A percentile compares a stretch with the other conserved stretches of the same genome.
phyloP scores from a whole-genome alignment of 92 coral and sea anemone genomes.

The Parazoanthus atlanticus region DNA sequence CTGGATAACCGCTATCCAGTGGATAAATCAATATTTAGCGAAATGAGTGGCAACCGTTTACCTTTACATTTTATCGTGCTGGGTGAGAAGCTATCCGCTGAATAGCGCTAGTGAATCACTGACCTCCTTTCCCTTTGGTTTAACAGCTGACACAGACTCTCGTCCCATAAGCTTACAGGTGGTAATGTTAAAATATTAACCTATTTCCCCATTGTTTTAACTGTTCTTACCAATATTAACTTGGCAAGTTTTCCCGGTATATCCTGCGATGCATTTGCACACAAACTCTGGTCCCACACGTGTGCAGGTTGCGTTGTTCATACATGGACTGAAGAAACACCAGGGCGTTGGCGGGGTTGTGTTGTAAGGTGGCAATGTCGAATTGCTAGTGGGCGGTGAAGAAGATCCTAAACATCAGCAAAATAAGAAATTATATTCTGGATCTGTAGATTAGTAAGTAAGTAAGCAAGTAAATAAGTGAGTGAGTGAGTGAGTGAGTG shows the following conservation, averaged over 20 bases:
- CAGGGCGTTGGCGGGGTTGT: not conserved
- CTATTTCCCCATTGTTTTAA: not conserved
- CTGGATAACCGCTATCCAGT: too few species aligned
- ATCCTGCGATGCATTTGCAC: conserved; percentile 1
- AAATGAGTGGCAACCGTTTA: too few species aligned
- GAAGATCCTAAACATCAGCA: not conserved
- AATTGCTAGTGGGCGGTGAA: not conserved
- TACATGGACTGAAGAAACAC: conserved; percentile 7
- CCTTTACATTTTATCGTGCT: too few species aligned
- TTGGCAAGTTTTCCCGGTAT: not conserved
- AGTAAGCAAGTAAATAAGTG: not conserved
- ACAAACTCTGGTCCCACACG: conserved; percentile 2
- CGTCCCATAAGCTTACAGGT: not conserved
- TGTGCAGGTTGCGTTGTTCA: conserved; percentile 3
- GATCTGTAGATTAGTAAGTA: not conserved
- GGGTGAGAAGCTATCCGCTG: too few species aligned
- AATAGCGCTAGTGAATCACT: not conserved
- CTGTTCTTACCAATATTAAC: conserved; percentile 4
- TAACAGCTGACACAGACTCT: not conserved
- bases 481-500: too few species aligned
- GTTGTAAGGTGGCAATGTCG: not conserved
- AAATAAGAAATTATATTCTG: too few species aligned
- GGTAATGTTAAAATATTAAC: not conserved
- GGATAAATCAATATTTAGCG: too few species aligned
- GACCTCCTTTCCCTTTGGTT: not conserved